Percentiles rank a stretch among this genome's conserved stretches.
Conservation (phyloP, 2,113 vertebrate species). For the Danio rerio region DNA sequence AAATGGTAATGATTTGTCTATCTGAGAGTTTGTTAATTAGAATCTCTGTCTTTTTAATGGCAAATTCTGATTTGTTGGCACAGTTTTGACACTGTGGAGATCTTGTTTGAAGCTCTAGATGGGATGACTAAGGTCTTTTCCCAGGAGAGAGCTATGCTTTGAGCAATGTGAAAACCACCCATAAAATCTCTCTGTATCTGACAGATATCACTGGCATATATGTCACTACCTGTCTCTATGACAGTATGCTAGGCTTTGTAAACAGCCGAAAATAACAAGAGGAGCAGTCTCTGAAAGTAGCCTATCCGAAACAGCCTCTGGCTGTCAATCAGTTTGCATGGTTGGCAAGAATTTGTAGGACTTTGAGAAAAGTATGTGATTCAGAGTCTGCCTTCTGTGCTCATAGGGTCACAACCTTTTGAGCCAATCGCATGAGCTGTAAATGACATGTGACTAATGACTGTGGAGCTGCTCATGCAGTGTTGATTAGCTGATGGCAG, state of each 20-base stretch:
- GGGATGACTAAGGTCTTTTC: neutral
- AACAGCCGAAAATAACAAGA: conserved; percentile 4
- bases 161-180: neutral
- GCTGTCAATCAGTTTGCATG: neutral
- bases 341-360: neutral
- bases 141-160: neutral
- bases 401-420: neutral
- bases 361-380: neutral
- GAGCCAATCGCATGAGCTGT: neutral
- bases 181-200: neutral
- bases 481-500: neutral
- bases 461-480: neutral
- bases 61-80: neutral
- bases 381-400: neutral
- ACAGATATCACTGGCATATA: neutral
- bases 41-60: neutral
- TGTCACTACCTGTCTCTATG: neutral
- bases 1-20: no score
- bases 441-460: neutral
- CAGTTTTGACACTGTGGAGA: no score
- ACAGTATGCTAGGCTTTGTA: neutral
- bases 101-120: neutral
- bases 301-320: neutral
- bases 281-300: neutral
- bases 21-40: neutral